Percentiles rank a stretch among this genome's conserved stretches.
Conservation (phyloP, 2,797 vertebrate species). For the Epinephelus malabaricus region DNA sequence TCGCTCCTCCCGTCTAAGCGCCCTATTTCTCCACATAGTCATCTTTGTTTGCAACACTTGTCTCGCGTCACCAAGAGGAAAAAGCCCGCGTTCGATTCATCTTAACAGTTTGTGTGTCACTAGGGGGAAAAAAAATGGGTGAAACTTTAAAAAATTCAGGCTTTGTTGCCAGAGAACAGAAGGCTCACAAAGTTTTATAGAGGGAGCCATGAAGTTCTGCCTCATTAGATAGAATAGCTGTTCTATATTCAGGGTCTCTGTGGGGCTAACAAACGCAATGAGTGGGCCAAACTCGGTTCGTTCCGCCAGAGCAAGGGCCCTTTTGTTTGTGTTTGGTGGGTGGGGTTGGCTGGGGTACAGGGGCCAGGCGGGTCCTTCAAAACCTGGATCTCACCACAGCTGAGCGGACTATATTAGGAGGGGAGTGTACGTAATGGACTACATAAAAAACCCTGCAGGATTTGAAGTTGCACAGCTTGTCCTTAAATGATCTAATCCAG, state of each 20-base stretch:
- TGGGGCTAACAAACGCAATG: slow-evolving; percentile 77
- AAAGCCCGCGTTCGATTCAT: slow-evolving; percentile 73
- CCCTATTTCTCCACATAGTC: slow-evolving; percentile 81
- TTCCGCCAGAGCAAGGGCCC: slow-evolving; percentile 73
- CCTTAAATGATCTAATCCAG: slow-evolving; percentile 50
- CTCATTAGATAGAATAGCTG: slow-evolving; percentile 85
- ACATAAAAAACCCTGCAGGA: slow-evolving; percentile 47
- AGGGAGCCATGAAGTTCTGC: slow-evolving; percentile 84
- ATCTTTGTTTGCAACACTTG: slow-evolving; percentile 80
- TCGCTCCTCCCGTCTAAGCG: slow-evolving; percentile 78
- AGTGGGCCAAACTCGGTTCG: slow-evolving; percentile 78
- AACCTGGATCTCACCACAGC: slow-evolving; percentile 61
- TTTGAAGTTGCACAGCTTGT: slow-evolving; percentile 37
- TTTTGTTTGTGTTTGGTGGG: slow-evolving; percentile 73
- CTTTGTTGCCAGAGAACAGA: slow-evolving; percentile 85
- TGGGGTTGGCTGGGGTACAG: slow-evolving; percentile 53
- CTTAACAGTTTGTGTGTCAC: slow-evolving; percentile 78
- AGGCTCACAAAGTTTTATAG: slow-evolving; percentile 84
- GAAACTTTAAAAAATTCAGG: slow-evolving; percentile 75
- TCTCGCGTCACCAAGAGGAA: slow-evolving; percentile 69
- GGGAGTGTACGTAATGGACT: slow-evolving; percentile 31
- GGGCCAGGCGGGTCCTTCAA: slow-evolving; percentile 47
- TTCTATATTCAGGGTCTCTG: slow-evolving; percentile 85
- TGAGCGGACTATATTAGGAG: slow-evolving; percentile 27
- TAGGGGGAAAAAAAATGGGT: slow-evolving; percentile 54